Percentiles rank a stretch among this genome's conserved stretches.
These are phyloP conservation scores for Corvus moneduloides DNA, from an alignment of 2,113 vertebrate species.

Conservation along the genomic window DNA sequence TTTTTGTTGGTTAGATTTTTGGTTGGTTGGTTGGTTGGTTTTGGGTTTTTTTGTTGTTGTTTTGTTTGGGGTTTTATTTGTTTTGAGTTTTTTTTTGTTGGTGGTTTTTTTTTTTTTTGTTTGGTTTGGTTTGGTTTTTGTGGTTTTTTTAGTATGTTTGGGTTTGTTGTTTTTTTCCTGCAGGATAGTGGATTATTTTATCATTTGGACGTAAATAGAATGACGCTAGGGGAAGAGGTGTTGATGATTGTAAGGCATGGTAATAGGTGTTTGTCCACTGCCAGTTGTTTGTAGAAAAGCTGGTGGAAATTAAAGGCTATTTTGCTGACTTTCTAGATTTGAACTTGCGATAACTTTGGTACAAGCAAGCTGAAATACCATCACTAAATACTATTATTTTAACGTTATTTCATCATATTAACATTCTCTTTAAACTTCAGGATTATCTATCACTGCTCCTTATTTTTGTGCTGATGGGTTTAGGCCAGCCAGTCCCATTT, in stretches of 20 bases:
- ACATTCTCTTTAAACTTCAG: not conserved
- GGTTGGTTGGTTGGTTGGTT: too few species aligned
- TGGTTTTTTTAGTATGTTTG: not conserved
- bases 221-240: not conserved
- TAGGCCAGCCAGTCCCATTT: not conserved
- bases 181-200: accelerated
- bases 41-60: too few species aligned
- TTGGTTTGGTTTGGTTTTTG: not conserved
- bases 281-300: not conserved
- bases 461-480: not conserved
- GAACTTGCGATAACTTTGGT: not conserved
- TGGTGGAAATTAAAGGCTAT: not conserved
- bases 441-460: not conserved
- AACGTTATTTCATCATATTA: not conserved
- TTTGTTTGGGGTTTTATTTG: not conserved
- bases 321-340: not conserved
- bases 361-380: not conserved
- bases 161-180: not conserved
- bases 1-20: accelerated
- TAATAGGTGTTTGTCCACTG: not conserved
- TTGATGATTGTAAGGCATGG: not conserved
- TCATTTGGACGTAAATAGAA: not conserved
- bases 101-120: not conserved
- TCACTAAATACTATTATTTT: not conserved
- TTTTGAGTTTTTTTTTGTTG: too few species aligned